Evolutionary conservation across 2,888 invertebrate species (phyloP).

Genomic region (Leucophenga maculata): DNA sequence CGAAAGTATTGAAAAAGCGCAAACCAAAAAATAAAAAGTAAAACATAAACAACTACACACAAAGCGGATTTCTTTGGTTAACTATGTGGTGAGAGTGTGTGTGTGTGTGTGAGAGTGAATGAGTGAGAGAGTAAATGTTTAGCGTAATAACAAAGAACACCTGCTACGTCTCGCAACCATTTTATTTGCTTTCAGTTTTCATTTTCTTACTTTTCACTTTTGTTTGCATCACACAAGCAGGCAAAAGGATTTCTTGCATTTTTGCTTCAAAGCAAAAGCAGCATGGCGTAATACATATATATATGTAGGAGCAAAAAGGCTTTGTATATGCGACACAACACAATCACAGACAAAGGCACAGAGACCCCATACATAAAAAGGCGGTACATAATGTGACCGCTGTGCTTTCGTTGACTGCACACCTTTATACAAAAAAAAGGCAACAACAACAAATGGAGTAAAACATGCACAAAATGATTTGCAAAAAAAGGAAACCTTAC

Average conservation of each 20-base stretch:
- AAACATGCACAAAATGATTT: neutral
- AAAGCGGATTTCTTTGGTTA: slow-evolving; percentile 58
- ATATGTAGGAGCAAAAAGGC: neutral
- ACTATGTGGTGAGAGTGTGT: neutral
- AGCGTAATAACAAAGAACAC: slow-evolving; percentile 63
- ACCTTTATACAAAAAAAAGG: neutral
- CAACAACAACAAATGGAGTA: neutral
- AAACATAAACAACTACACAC: slow-evolving; percentile 38
- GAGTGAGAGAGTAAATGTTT: slow-evolving; percentile 31
- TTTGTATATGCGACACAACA: slow-evolving; percentile 2
- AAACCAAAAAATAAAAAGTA: slow-evolving; percentile 39
- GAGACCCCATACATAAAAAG: neutral
- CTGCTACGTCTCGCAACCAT: slow-evolving; percentile 53
- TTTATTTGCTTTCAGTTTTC: slow-evolving; percentile 28
- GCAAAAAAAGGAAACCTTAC: neutral
- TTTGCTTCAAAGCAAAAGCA: slow-evolving; percentile 52
- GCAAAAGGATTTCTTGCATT: slow-evolving; percentile 55
- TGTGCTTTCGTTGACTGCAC: neutral
- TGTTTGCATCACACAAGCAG: slow-evolving; percentile 39
- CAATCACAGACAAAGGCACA: slow-evolving; percentile 8
- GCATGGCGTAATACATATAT: neutral
- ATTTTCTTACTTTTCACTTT: slow-evolving; percentile 1
- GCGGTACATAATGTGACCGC: slow-evolving; percentile 21
- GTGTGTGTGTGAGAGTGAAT: no score
- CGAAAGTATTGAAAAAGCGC: slow-evolving; percentile 23